Percentiles rank a stretch among this genome's conserved stretches.
These are phyloP conservation scores for Hycleus cichorii DNA, from an alignment of 1,140 invertebrate species.

Conservation along the genomic window DNA sequence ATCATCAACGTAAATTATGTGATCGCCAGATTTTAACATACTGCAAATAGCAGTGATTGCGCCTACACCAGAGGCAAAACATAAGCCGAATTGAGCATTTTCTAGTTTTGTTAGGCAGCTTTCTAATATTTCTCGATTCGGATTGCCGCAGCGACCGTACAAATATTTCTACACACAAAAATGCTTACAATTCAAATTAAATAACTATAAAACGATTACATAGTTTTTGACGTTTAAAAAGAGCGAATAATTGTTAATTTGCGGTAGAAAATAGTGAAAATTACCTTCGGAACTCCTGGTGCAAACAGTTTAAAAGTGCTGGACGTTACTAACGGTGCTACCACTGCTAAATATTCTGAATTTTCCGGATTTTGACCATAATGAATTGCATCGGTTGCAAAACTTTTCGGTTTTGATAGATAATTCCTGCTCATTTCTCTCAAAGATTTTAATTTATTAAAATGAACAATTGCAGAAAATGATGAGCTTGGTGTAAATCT, in stretches of 20 bases:
- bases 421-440: too few species aligned
- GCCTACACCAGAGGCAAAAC: constrained; percentile 87
- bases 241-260: constrained; percentile 1
- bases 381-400: constrained; percentile 87
- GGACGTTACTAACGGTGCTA: constrained; percentile 82
- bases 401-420: constrained; percentile 49
- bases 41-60: constrained; percentile 69
- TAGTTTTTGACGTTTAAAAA: too few species aligned
- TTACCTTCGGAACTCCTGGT: constrained; percentile 39
- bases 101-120: constrained; percentile 86
- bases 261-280: constrained; percentile 17
- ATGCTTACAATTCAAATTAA: too few species aligned
- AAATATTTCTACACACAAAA: constrained; percentile 67
- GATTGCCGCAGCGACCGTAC: constrained; percentile 92
- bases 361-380: constrained; percentile 81
- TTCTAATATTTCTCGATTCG: constrained; percentile 84
- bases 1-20: constrained; percentile 87
- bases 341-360: constrained; percentile 70
- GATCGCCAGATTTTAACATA: constrained; percentile 77
- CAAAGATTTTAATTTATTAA: too few species aligned
- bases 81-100: constrained; percentile 76
- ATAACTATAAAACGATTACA: too few species aligned
- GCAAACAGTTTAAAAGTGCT: constrained; percentile 90
- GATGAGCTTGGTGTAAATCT: too few species aligned
- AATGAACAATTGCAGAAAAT: too few species aligned